Conservation (phyloP, 2,888 invertebrate genomes). For the Apamea sordens region DNA sequence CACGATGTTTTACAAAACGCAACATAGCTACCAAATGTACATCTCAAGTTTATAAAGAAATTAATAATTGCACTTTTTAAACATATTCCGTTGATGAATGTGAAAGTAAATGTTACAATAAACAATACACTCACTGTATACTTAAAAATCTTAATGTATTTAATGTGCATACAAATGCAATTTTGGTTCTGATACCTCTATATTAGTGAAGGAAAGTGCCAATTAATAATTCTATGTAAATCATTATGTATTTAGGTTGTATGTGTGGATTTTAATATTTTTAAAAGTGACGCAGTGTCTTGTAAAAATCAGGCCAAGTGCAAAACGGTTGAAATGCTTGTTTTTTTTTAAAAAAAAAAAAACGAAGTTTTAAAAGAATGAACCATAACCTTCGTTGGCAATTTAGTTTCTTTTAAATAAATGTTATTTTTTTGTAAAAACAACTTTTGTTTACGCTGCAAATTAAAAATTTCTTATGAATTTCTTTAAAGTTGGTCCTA, state of each 20-base stretch:
- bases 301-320: background rate
- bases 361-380: background rate
- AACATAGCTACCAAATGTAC: no score
- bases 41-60: background rate
- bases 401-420: background rate
- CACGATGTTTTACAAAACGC: background rate
- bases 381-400: background rate
- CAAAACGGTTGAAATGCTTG: background rate
- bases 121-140: slow-evolving; percentile 24
- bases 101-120: slow-evolving; percentile 34
- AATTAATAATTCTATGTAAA: slow-evolving; percentile 40
- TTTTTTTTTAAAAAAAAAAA: background rate
- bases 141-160: slow-evolving; percentile 29
- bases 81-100: slow-evolving; percentile 1
- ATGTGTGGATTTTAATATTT: slow-evolving; percentile 9
- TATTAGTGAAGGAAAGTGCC: slow-evolving; percentile 34
- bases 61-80: slow-evolving; percentile 2
- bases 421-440: background rate
- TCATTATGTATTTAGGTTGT: slow-evolving; percentile 38
- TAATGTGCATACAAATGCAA: slow-evolving; percentile 50
- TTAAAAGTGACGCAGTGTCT: background rate
- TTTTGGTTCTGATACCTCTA: slow-evolving; percentile 21
- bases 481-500: background rate
- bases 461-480: background rate
- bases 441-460: no score